These are phyloP conservation scores for Pavo muticus DNA, from an alignment of 2,113 vertebrate species.

Conservation along the genomic window DNA sequence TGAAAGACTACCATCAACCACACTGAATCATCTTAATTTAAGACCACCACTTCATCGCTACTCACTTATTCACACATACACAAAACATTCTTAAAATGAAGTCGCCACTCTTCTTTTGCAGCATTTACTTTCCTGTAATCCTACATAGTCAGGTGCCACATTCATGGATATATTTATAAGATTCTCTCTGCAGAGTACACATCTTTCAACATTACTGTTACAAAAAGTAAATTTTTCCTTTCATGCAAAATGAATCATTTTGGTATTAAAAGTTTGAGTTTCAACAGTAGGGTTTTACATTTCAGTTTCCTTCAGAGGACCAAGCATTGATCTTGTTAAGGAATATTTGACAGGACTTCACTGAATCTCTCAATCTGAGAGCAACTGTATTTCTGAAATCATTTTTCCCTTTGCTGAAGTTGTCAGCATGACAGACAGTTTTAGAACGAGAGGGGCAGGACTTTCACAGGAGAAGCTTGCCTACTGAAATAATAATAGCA, in stretches of 20 bases:
- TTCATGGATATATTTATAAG: neutral
- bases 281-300: neutral
- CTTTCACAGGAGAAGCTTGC: neutral
- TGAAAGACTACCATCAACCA: neutral
- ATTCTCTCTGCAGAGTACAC: neutral
- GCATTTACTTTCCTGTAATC: neutral
- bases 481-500: neutral
- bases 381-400: neutral
- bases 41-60: neutral
- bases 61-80: neutral
- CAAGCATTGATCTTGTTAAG: neutral
- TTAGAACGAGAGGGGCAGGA: neutral
- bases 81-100: neutral
- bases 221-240: neutral
- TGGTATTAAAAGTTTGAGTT: neutral
- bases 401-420: neutral
- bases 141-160: neutral
- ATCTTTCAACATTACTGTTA: neutral
- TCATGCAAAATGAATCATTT: neutral
- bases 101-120: neutral
- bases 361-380: neutral
- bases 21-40: neutral
- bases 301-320: neutral
- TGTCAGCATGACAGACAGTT: neutral
- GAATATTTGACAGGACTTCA: neutral